Evolutionary conservation across 2,888 invertebrate genomes (phyloP), one percentile per base, ranked within the genome.

Genomic region (Monochamus alternatus): DNA sequence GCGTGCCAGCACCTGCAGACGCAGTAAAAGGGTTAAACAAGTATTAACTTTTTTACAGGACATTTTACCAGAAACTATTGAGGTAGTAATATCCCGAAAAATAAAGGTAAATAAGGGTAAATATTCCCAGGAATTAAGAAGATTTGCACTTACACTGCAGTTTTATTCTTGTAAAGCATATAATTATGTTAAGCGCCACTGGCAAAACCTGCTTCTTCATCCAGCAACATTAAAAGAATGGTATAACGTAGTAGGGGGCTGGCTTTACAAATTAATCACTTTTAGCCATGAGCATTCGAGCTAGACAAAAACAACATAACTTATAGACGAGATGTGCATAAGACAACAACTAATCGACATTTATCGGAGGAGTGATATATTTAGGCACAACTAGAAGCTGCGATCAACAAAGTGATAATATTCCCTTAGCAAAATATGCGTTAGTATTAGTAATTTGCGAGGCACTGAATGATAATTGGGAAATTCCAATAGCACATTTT

Each of bases 201-300:
- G 64, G 43, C 55, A 65, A 30, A 55, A 66, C 32, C 22, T 47
- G n/a, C 7, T 72, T 2, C 73, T 65, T n/a, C 55, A 65, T 64
- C 73, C 73, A 38, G 8, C 38, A 10, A 73, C 65, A 22, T 3
- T 73, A n/a, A 5, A 47, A n/a, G n/a, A 43, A 52, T 73, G 65
- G 73, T 73, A 65, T 38, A 44, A 32, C 22, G 73, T 73, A 9
- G 55, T 73, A 32, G 22, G 47, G n/a, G 55, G 65, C 73, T 14
- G 73, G 73, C 12, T 73, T 73, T 66, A 73, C 73, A 4, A 38
- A 73, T 30, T 65, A 73, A 51, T 10, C 73, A 1, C 31, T 73
- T 14, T n/a, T n/a, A n/a, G n/a, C n/a, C n/a, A n/a, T n/a, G n/a
- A n/a, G 51, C 5, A 7, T 55, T 31, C 30, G 65, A 30, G 22